phyloP scores from a whole-genome alignment of 1,140 invertebrate genomes.

The Protaetia brevitarsis region DNA sequence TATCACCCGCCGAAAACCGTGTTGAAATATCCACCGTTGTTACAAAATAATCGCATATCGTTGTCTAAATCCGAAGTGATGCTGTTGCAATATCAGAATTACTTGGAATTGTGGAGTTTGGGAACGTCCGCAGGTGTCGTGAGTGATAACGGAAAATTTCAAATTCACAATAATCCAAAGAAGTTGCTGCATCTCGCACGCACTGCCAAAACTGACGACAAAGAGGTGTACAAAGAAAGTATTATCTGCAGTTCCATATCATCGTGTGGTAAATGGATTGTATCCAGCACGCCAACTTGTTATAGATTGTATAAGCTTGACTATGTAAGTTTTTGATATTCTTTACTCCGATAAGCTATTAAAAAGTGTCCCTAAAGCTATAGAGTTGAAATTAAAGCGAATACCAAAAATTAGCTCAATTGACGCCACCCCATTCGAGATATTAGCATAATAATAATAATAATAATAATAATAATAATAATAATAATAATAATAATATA shows the following conservation, averaged over 20 bases:
- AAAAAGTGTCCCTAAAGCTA: too few species aligned
- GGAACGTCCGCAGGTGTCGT: constrained; percentile 35
- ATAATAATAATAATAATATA: too few species aligned
- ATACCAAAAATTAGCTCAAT: too few species aligned
- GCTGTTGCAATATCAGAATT: constrained; percentile 66
- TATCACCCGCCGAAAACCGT: constrained; percentile 62
- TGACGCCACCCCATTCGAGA: too few species aligned
- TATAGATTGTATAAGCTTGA: neutral
- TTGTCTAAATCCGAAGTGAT: constrained; percentile 60
- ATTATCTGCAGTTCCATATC: constrained; percentile 68
- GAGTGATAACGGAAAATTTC: constrained; percentile 34
- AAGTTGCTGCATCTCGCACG: constrained; percentile 61
- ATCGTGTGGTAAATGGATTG: constrained; percentile 63
- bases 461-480: too few species aligned
- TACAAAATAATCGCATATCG: constrained; percentile 60
- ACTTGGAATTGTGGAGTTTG: constrained; percentile 59
- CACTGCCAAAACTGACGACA: constrained; percentile 36
- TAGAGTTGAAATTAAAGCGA: too few species aligned
- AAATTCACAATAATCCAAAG: constrained; percentile 54
- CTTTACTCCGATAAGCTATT: too few species aligned
- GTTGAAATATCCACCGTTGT: constrained; percentile 68
- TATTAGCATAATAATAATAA: too few species aligned
- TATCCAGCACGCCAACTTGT: constrained; percentile 62
- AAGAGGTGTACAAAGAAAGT: constrained; percentile 58
- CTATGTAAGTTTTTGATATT: too few species aligned